phyloP scores from a whole-genome alignment of 1,140 invertebrate genomes.

The Plodia interpunctella region DNA sequence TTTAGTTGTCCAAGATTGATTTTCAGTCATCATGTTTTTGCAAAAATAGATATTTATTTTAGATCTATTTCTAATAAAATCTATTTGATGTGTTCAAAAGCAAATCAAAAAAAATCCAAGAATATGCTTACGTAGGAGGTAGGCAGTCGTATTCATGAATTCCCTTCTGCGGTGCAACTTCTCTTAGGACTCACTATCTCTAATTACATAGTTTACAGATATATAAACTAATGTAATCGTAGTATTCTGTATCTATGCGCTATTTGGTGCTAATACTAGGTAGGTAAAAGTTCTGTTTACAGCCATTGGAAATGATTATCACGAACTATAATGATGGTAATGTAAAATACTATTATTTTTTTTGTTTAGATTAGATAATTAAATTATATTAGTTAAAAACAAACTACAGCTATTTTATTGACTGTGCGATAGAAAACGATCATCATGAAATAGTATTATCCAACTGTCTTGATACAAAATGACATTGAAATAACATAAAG shows the following conservation, averaged over 20 bases:
- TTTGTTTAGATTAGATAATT: neutral
- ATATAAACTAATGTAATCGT: too few relatives aligned
- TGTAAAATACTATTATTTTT: neutral
- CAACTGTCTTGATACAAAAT: neutral
- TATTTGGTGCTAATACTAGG: neutral
- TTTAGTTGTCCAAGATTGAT: too few relatives aligned
- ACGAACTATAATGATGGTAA: too few relatives aligned
- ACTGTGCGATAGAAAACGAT: too few relatives aligned
- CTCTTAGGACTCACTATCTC: slow-evolving; percentile 1
- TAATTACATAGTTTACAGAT: slow-evolving; percentile 1
- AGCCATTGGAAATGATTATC: too few relatives aligned
- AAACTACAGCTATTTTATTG: too few relatives aligned
- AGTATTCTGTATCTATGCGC: neutral
- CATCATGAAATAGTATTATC: too few relatives aligned
- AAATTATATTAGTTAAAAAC: neutral
- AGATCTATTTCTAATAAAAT: too few relatives aligned
- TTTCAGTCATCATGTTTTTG: too few relatives aligned
- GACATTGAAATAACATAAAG: neutral
- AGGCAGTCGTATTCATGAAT: neutral
- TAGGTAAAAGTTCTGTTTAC: too few relatives aligned
- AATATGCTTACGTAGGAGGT: neutral
- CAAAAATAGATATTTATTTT: too few relatives aligned
- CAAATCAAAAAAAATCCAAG: neutral
- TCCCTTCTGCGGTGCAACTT: neutral
- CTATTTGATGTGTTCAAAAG: too few relatives aligned